phyloP scores from a whole-genome alignment of 2,113 vertebrate genomes.

The Nettapus auritus region DNA sequence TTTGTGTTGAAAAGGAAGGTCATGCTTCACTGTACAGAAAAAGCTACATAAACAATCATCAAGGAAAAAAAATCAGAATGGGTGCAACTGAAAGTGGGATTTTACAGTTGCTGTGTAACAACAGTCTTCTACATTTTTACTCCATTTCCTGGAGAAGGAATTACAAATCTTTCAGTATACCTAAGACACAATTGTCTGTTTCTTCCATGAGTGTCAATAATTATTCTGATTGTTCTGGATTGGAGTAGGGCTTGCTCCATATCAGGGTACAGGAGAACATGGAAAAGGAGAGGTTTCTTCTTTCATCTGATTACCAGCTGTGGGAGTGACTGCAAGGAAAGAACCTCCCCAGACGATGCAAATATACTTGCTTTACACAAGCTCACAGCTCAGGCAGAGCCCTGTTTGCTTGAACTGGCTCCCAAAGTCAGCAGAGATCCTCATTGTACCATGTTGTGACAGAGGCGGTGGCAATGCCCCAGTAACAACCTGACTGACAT shows the following conservation, averaged over 20 bases:
- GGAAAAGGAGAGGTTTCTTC: neutral
- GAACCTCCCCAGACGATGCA: neutral
- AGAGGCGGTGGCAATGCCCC: rapidly evolving
- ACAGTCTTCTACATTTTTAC: neutral
- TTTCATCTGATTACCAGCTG: neutral
- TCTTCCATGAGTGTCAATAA: neutral
- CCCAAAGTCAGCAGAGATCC: neutral
- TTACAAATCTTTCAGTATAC: neutral
- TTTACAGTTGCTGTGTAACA: neutral
- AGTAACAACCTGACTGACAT: neutral
- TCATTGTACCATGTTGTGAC: rapidly evolving
- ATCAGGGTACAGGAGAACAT: neutral
- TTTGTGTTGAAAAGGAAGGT: conserved; percentile 14
- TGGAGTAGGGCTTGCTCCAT: neutral
- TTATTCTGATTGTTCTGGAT: neutral
- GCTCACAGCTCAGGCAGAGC: neutral
- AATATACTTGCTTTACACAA: neutral
- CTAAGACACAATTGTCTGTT: neutral
- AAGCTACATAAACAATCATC: neutral
- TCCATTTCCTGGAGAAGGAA: neutral
- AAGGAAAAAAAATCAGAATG: neutral
- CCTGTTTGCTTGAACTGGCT: rapidly evolving
- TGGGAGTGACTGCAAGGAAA: neutral
- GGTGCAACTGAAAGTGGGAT: neutral
- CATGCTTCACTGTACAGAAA: neutral